These are phyloP conservation scores for Campylorhamphus procurvoides DNA, from an alignment of 2,113 vertebrate genomes.

Conservation along the genomic window DNA sequence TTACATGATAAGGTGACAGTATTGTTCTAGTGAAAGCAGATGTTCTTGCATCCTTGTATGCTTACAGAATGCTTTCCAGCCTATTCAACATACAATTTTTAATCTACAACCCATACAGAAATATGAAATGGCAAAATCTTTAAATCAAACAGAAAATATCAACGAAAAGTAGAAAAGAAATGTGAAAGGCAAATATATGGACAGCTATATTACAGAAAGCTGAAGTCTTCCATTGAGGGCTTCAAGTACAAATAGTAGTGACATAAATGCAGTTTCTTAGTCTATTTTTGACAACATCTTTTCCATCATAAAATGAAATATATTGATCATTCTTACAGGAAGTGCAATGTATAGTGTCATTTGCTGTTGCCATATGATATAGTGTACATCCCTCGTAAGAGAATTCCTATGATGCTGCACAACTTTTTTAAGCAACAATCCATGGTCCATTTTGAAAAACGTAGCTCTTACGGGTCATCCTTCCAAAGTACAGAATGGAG, in stretches of 20 bases:
- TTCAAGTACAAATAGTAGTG: neutral
- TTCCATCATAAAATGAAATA: neutral
- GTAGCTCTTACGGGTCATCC: neutral
- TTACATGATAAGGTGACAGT: neutral
- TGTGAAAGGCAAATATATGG: neutral
- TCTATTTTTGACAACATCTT: neutral
- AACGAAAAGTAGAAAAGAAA: neutral
- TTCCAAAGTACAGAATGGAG: neutral
- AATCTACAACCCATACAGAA: neutral
- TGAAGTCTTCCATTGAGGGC: neutral
- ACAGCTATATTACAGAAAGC: neutral
- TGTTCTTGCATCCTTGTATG: neutral
- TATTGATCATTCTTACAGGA: neutral
- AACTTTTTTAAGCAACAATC: neutral
- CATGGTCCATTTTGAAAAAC: neutral
- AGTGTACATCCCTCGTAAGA: neutral
- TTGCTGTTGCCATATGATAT: neutral
- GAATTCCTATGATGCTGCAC: neutral
- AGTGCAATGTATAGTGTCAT: neutral
- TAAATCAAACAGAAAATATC: neutral
- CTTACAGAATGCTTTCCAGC: neutral
- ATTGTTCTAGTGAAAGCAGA: neutral
- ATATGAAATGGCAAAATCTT: neutral
- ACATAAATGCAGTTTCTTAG: neutral
- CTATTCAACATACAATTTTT: neutral